Evolutionary conservation across 2,113 vertebrate species (phyloP).

Genomic region (Gambusia affinis): DNA sequence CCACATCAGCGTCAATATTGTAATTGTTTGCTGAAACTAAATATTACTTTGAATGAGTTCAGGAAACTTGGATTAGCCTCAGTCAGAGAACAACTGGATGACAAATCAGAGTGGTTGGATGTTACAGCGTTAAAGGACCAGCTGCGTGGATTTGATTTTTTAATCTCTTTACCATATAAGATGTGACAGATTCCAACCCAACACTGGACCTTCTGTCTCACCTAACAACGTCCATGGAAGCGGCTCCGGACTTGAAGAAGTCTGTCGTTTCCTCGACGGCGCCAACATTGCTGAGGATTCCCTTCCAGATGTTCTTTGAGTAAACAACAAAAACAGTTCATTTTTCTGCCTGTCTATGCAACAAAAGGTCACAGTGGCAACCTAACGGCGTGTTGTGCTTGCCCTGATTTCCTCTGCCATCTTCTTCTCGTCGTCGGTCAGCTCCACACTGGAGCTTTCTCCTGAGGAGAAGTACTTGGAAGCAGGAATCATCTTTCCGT

Average conservation of each 20-base stretch:
- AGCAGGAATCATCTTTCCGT: conserved; percentile 87
- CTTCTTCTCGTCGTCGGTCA: conserved; percentile 80
- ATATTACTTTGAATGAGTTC: background rate
- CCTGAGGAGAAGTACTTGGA: conserved; percentile 83
- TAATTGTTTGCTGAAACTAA: background rate
- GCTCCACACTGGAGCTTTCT: conserved; percentile 78
- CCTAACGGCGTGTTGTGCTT: background rate
- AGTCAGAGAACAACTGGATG: too few relatives aligned
- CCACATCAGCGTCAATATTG: too few relatives aligned
- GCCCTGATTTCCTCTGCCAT: conserved; percentile 82
- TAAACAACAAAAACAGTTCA: background rate
- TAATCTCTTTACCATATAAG: too few relatives aligned
- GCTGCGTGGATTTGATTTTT: too few relatives aligned
- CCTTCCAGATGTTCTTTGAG: conserved; percentile 82
- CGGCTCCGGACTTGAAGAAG: conserved; percentile 90
- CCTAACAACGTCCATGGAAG: conserved; percentile 91
- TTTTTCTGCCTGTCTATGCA: background rate
- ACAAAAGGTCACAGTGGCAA: background rate
- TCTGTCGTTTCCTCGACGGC: conserved; percentile 84
- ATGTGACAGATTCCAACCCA: too few relatives aligned
- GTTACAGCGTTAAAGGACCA: too few relatives aligned
- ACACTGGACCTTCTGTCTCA: conserved; percentile 43
- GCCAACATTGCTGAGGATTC: conserved; percentile 82
- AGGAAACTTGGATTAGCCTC: too few relatives aligned
- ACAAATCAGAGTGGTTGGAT: too few relatives aligned